These are phyloP conservation scores for Anthophora plumipes DNA, from an alignment of 2,888 invertebrate genomes.

Conservation along the genomic window DNA sequence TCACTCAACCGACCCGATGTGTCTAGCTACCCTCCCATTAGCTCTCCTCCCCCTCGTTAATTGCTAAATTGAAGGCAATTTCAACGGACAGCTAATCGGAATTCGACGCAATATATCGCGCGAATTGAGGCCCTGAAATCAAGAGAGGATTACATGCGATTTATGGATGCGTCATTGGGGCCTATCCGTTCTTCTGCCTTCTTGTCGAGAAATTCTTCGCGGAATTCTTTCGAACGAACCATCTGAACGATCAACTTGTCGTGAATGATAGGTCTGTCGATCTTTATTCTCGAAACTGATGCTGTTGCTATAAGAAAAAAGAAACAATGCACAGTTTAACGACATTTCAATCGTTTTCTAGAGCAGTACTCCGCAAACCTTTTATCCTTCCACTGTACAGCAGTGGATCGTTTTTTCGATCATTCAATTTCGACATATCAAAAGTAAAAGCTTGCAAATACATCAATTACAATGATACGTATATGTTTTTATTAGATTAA, in stretches of 20 bases:
- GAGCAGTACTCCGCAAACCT: too few species aligned
- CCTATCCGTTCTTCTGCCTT: conserved; percentile 45
- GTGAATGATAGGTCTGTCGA: conserved; percentile 43
- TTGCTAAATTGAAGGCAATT: conserved; percentile 85
- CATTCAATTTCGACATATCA: too few species aligned
- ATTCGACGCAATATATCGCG: conserved; percentile 75
- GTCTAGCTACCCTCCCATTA: conserved; percentile 84
- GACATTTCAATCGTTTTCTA: background rate
- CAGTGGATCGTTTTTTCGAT: too few species aligned
- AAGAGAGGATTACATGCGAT: conserved; percentile 72
- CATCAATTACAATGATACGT: too few species aligned
- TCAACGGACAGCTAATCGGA: conserved; percentile 77
- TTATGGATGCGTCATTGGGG: conserved; percentile 73
- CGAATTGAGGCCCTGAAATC: conserved; percentile 64
- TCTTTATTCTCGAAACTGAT: background rate
- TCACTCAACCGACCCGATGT: conserved; percentile 82
- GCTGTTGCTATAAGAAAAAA: background rate
- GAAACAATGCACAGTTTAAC: background rate
- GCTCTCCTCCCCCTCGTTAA: conserved; percentile 81
- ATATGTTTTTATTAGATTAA: too few species aligned
- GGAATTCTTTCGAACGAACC: conserved; percentile 33
- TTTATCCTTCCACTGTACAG: too few species aligned
- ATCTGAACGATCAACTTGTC: conserved; percentile 7
- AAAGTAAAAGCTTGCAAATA: too few species aligned
- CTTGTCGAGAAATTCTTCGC: conserved; percentile 49